Conservation (phyloP, 2,113 vertebrate species). For the Salvator merianae region DNA sequence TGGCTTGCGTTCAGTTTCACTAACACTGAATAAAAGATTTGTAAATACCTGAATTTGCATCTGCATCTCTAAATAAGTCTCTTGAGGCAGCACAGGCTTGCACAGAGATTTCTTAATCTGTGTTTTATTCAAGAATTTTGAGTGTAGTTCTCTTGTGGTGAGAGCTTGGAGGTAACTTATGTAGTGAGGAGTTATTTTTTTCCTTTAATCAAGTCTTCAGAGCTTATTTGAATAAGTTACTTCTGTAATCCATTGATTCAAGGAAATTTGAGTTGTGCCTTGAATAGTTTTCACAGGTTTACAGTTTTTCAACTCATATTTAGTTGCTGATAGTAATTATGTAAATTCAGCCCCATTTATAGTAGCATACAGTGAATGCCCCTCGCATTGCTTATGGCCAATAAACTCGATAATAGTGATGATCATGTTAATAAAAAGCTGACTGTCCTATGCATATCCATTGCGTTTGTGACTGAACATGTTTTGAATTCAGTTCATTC, state of each 20-base stretch:
- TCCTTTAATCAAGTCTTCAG: neutral
- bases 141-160: neutral
- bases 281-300: neutral
- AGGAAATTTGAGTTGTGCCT: neutral
- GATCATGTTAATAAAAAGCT: neutral
- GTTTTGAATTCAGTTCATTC: too few relatives aligned
- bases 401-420: neutral
- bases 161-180: neutral
- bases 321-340: neutral
- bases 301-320: neutral
- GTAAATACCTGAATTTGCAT: neutral
- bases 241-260: neutral
- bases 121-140: neutral
- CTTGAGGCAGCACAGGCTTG: neutral
- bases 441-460: neutral
- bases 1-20: conserved; percentile 6
- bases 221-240: neutral
- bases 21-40: neutral
- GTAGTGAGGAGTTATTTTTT: neutral
- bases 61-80: neutral
- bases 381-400: neutral
- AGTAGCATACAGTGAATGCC: neutral
- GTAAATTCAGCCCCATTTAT: neutral
- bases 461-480: neutral
- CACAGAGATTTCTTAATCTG: neutral